Percentiles rank a stretch among this genome's conserved stretches.
Conservation (phyloP, 2,797 vertebrate species). For the Austrolebias charrua region DNA sequence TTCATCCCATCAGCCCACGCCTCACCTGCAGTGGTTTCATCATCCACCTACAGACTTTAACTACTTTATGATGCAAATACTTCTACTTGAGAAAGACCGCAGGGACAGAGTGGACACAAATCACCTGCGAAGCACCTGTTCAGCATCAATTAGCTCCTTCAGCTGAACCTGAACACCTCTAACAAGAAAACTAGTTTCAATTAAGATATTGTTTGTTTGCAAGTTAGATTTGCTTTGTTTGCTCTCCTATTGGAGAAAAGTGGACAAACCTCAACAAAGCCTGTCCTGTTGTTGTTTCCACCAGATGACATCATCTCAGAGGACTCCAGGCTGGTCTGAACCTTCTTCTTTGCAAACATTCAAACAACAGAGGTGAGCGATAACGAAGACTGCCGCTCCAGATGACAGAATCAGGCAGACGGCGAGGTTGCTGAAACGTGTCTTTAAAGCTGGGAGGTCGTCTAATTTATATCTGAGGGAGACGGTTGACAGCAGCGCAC, state of each 20-base stretch:
- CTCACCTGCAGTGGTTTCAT: constrained; percentile 44
- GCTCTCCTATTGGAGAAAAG: constrained; percentile 31
- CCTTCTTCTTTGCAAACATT: constrained; percentile 13
- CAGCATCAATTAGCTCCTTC: constrained; percentile 50
- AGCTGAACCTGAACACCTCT: constrained; percentile 38
- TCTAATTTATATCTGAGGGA: constrained; percentile 22
- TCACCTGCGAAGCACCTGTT: constrained; percentile 57
- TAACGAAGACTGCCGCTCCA: constrained; percentile 45
- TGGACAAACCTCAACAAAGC: constrained; percentile 12
- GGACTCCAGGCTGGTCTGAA: constrained; percentile 19
- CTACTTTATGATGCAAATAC: constrained; percentile 1
- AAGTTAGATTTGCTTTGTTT: constrained; percentile 13
- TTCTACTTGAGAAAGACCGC: too few relatives aligned
- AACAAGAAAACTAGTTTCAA: constrained; percentile 44
- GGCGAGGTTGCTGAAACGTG: constrained; percentile 47
- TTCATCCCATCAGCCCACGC: too few relatives aligned
- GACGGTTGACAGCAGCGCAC: neutral
- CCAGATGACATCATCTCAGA: neutral
- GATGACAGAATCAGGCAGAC: constrained; percentile 56
- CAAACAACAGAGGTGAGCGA: constrained; percentile 18
- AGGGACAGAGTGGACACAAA: constrained; percentile 53
- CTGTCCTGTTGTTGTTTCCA: neutral
- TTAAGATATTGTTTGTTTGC: constrained; percentile 18
- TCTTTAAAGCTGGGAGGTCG: constrained; percentile 42
- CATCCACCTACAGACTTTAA: constrained; percentile 43